Evolutionary conservation across 2,888 invertebrate genomes (phyloP), one percentile per base, ranked within the genome.

Genomic region (Ennomos fuscantarius): DNA sequence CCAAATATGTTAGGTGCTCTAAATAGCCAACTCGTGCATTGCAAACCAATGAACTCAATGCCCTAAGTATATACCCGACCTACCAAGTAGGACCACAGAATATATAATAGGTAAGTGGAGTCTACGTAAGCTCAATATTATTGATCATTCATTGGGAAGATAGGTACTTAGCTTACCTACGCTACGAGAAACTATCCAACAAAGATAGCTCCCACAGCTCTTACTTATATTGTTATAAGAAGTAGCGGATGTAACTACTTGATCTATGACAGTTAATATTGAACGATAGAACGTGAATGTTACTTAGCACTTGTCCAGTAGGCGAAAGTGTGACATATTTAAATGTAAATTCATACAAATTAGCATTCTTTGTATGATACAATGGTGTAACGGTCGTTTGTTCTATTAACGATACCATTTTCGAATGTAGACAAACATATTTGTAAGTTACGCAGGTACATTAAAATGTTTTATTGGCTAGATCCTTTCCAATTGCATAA

Each of bases 381-480:
- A 60, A 68, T 65, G 71, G 67, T 71, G 70, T 77, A 77, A 78
- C 78, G 73, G 75, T 72, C 57, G 46, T 69, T 70, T 68, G 69
- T 73, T 67, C 66, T 67, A 76, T 69, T 55, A 60, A 60, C 55
- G 36, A 60, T 60, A 53, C 63, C 51, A 63, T 63, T 52, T 62
- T 43, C 46, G 60, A 47, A 43, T 48, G 34, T 45, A 45, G 12
- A 51, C 53, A 43, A 48, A 50, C 60, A 46, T 68, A 55, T 66
- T 68, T 64, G 68, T 65, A 62, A 57, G 55, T 55, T 51, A 62
- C 63, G 62, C 62, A 59, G 65, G 48, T 60, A 64, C 61, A 24
- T 61, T 65, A 50, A 49, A 46, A 55, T 24, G 45, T 55, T 45
- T 65, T 49, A 62, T 24, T 35, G 57, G 62, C 55, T 62, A 59